phyloP scores from a whole-genome alignment of 2,888 invertebrate species.

The Rotaria sp. region DNA sequence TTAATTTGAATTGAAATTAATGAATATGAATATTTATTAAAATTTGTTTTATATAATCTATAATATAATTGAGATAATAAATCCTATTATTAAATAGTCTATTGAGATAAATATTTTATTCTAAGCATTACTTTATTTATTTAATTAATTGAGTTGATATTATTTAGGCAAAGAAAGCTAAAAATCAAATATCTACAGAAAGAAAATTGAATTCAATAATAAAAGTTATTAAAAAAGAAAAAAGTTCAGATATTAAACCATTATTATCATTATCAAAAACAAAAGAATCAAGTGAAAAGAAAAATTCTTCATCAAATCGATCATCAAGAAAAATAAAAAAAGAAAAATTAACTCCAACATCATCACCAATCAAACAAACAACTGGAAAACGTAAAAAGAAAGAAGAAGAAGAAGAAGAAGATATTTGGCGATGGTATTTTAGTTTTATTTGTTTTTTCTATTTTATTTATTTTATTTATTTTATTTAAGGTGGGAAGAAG shows the following conservation, averaged over 20 bases:
- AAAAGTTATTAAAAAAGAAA: background rate
- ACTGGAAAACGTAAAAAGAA: constrained; percentile 44
- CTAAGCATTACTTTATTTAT: too few species aligned
- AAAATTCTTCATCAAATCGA: background rate
- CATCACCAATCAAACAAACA: background rate
- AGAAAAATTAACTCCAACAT: background rate
- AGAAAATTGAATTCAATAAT: background rate
- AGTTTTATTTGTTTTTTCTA: too few species aligned
- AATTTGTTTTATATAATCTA: too few species aligned
- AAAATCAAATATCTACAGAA: background rate
- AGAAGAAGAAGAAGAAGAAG: constrained; percentile 45
- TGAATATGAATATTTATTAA: too few species aligned
- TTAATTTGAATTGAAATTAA: too few species aligned
- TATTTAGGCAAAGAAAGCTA: background rate
- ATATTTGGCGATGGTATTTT: constrained; percentile 58
- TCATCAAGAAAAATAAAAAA: background rate
- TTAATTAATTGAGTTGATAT: too few species aligned
- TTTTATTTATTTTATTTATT: background rate
- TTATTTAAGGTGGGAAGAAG: constrained; percentile 73
- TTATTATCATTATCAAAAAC: background rate
- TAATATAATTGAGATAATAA: too few species aligned
- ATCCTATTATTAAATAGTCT: too few species aligned
- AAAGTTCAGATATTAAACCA: background rate
- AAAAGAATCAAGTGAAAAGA: too few species aligned
- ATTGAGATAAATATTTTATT: too few species aligned